These are phyloP conservation scores for Anisognathus igniventris DNA, from an alignment of 2,797 vertebrate species.

Conservation along the genomic window DNA sequence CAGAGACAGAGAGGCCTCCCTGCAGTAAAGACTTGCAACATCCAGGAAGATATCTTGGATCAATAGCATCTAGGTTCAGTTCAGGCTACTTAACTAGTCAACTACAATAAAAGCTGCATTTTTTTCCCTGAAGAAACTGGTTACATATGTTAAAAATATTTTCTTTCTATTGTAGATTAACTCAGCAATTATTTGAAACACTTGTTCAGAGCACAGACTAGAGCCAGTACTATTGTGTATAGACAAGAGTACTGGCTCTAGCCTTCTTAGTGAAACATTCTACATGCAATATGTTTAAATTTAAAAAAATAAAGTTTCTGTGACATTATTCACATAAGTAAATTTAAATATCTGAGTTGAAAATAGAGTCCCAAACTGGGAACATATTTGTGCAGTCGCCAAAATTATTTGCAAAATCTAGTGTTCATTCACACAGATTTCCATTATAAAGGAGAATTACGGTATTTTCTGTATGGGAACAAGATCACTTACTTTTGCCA, in stretches of 20 bases:
- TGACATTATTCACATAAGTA: not conserved
- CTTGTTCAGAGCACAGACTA: not conserved
- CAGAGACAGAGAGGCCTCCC: not conserved
- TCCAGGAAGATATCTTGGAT: not conserved
- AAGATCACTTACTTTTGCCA: not conserved
- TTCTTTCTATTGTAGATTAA: not conserved
- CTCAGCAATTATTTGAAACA: not conserved
- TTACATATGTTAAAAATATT: not conserved
- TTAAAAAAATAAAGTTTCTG: not conserved
- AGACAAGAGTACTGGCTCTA: not conserved
- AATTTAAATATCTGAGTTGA: not conserved
- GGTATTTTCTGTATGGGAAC: not conserved
- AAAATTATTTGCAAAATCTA: conserved; percentile 10
- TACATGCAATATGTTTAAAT: not conserved
- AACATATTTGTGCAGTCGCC: not conserved
- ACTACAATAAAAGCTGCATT: not conserved
- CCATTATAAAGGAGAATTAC: not conserved
- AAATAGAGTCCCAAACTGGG: not conserved
- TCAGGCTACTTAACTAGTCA: not conserved
- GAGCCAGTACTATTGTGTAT: not conserved
- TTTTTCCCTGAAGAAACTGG: not conserved
- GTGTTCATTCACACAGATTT: not conserved
- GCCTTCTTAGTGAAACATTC: not conserved
- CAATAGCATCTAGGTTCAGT: not conserved
- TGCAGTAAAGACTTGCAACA: not conserved